Percentiles rank a stretch among this genome's conserved stretches.
Evolutionary conservation across 1,140 invertebrate genomes (phyloP).

Genomic region (Acromyrmex charruanus): DNA sequence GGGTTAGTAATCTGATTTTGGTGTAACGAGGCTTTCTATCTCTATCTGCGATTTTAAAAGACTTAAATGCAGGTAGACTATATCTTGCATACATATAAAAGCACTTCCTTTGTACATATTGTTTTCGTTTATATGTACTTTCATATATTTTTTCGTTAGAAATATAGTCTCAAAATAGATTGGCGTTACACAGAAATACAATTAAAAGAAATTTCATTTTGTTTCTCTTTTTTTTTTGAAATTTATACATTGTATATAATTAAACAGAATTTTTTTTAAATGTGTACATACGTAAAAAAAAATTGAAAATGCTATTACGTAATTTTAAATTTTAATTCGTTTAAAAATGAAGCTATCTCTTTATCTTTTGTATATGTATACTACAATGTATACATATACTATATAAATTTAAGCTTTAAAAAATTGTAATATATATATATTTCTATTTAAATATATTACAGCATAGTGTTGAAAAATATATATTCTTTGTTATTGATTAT

Average conservation of each 20-base stretch:
- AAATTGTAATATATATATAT: not conserved
- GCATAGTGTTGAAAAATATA: not conserved
- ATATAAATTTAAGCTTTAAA: not conserved
- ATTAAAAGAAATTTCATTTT: not conserved
- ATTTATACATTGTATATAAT: not conserved
- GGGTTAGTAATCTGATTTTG: conserved; percentile 33
- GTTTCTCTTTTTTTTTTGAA: not conserved
- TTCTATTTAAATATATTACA: not conserved
- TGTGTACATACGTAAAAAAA: not conserved
- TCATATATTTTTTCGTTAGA: not conserved
- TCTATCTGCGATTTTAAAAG: conserved; percentile 22
- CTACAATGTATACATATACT: not conserved
- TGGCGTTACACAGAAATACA: not conserved
- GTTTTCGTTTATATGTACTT: conserved; percentile 4
- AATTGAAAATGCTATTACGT: not conserved
- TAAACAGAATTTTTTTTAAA: not conserved
- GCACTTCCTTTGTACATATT: not conserved
- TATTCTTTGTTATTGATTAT: not conserved
- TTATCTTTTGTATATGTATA: not conserved
- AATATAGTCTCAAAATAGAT: not conserved
- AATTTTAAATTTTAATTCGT: not conserved
- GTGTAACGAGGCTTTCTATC: conserved; percentile 9
- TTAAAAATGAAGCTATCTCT: not conserved
- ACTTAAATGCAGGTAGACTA: not conserved
- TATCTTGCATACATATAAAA: conserved; percentile 19